Evolutionary conservation across 1,140 invertebrate genomes (phyloP).

Genomic region (Drosophila funebris): DNA sequence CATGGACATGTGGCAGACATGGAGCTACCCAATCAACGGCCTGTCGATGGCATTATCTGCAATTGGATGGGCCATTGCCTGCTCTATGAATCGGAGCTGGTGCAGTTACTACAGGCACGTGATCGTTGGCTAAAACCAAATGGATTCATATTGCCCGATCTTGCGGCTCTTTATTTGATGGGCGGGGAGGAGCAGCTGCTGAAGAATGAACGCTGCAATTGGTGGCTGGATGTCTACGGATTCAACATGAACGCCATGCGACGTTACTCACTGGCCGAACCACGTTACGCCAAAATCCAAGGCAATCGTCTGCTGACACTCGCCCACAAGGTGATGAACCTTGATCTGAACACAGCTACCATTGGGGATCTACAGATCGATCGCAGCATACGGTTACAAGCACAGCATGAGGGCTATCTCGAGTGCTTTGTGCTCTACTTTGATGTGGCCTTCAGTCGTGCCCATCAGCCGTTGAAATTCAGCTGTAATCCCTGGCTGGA

Average conservation of each 20-base stretch:
- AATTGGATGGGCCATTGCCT: conserved; percentile 99
- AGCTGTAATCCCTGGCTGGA: conserved; percentile 49
- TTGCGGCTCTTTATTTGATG: conserved; percentile 93
- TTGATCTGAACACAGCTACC: conserved; percentile 43
- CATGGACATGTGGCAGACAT: conserved; percentile 95
- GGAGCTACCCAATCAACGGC: conserved; percentile 85
- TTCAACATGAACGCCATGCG: conserved; percentile 65
- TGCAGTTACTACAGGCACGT: conserved; percentile 92
- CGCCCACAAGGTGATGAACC: conserved; percentile 32
- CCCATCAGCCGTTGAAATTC: conserved; percentile 36
- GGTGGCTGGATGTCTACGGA: conserved; percentile 53
- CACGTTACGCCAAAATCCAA: conserved; percentile 94
- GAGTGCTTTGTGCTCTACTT: conserved; percentile 70
- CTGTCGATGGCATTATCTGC: conserved; percentile 99
- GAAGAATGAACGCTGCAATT: conserved; percentile 57
- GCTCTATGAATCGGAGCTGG: conserved; percentile 95
- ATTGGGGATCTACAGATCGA: conserved; percentile 33
- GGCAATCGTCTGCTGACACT: conserved; percentile 90
- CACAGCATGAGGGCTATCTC: conserved; percentile 29
- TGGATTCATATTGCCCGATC: conserved; percentile 91
- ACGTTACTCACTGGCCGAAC: conserved; percentile 50
- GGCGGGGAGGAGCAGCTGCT: conserved; percentile 84
- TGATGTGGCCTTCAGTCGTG: conserved; percentile 63
- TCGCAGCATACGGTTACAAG: conserved; percentile 13
- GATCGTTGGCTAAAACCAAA: conserved; percentile 92